phyloP scores from a whole-genome alignment of 2,797 vertebrate species.

The Chelidonichthys spinosus region DNA sequence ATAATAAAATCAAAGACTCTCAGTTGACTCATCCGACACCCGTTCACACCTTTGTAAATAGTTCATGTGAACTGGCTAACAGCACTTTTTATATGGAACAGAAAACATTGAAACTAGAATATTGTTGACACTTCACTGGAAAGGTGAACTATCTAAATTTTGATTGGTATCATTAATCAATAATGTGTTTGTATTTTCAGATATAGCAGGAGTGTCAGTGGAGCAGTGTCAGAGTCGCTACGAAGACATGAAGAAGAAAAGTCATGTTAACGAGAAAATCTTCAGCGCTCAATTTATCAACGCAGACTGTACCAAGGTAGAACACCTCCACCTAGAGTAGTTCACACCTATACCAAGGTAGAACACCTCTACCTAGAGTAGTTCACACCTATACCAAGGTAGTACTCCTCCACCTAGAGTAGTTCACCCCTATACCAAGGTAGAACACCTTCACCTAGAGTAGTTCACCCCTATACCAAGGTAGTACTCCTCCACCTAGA shows the following conservation, averaged over 20 bases:
- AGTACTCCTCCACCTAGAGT: neutral
- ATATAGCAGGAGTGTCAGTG: constrained; percentile 94
- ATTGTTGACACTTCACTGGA: too few species aligned
- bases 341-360: neutral
- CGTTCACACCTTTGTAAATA: too few species aligned
- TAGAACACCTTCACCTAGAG: neutral
- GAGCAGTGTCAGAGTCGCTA: constrained; percentile 95
- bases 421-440: neutral
- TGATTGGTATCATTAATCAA: too few species aligned
- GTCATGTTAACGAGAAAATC: constrained; percentile 84
- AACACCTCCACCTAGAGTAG: neutral
- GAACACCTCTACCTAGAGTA: neutral
- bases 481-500: neutral
- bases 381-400: neutral
- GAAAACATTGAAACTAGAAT: too few species aligned
- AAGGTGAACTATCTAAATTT: too few species aligned
- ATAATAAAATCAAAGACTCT: too few species aligned
- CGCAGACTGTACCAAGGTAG: constrained; percentile 92
- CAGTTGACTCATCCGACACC: too few species aligned
- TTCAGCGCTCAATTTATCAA: constrained; percentile 95
- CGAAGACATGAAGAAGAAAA: constrained; percentile 89
- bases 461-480: neutral
- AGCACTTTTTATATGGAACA: too few species aligned
- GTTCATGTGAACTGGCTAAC: too few species aligned
- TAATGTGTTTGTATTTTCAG: constrained; percentile 67